Base-by-base conservation (phyloP, 2,888 invertebrate species). In the Ferrisia virgata region DNA sequence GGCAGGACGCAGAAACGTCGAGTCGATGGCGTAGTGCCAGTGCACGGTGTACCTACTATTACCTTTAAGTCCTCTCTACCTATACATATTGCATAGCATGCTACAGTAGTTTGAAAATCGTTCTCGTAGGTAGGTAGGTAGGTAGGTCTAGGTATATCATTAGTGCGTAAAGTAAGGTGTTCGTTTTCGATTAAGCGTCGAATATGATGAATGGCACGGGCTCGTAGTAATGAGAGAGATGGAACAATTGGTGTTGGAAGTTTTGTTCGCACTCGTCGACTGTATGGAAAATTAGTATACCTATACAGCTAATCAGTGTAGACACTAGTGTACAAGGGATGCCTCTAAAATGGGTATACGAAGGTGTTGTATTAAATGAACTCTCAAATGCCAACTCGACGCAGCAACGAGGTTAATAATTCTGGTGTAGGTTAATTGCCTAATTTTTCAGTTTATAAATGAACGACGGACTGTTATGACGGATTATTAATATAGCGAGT, bases 291-390 rank as follows among this genome's bases (percentile, higher is more conserved):
- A 64, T 64, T 64, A n/a, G 58, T 64, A 47, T 64, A 28, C 28
- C 22, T 64, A 64, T 64, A 25, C 58, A 64, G 58, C 25, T 64
- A 25, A 47, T 47, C 47, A 47, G 47, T 18, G 18, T 47, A 47
- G 47, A 64, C 58, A 13, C 3, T n/a, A n/a, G n/a, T n/a, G n/a
- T n/a, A n/a, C n/a, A n/a, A 25, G 28, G 58, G 9, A 64, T 64
- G 13, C 58, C 25, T n/a, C 22, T 13, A 28, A 22, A 64, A 64
- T 47, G 58, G 58, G 13, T 64, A 13, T 64, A 64, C 28, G 58
- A 58, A 82, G 69, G 82, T 82, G 82, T 82, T 82, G 39, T 69
- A 72, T 40, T 82, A 82, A 82, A 82, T 43, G 82, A 82, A 82
- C 82, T 72, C 28, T 82, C 43, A 82, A 82, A 82, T 28, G 72